Base-by-base conservation (phyloP, 1,140 invertebrate genomes). In the Drosophila dunni region DNA sequence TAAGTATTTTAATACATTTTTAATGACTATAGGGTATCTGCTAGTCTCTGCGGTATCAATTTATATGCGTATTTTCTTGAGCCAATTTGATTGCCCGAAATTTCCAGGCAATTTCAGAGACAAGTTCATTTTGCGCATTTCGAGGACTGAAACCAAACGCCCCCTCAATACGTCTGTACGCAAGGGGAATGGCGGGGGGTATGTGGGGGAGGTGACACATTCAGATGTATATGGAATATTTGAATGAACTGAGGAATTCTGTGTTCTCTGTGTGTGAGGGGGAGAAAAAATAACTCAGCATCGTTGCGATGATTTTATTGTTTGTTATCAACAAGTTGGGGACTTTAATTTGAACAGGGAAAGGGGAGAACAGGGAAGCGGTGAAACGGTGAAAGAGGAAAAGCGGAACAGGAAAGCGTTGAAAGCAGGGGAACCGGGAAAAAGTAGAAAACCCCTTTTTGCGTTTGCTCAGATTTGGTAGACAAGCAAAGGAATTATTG, bases 71-170 rank as follows among this genome's bases (percentile, higher is more conserved):
- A 29, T 38, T 57, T 48, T 11, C 36, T 15, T 6, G 13, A 42
- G 50, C 17, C 42, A 64, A 48, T 56, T 67, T 66, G 54, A 45
- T 51, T 60, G 46, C 54, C 66, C 54, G 24, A 72, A 58, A 67
- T 67, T 66, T 72, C 54, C 36, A 60, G 46, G 33, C 63, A 72
- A 67, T 72, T 72, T 71, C 62, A 36, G 29, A 51, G 68, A 71
- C 61, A 71, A 65, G 15, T 72, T 72, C 62, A 58, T 58, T 66
- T 66, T 36, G 15, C 8, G 34, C 5, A 20, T 38, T 17, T 8
- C 7, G 36, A 42, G 38, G 34, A 20, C 38, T 45, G 24, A 20
- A 61, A 61, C 7, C 9, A 20, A 62, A 51, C 46, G 50, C 60
- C 48, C 48, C 48, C 8, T 33, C 48, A n/a, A 51, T 34, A 7